These are phyloP conservation scores for Poeciliopsis retropinna DNA, from an alignment of 2,113 vertebrate species.

Conservation along the genomic window DNA sequence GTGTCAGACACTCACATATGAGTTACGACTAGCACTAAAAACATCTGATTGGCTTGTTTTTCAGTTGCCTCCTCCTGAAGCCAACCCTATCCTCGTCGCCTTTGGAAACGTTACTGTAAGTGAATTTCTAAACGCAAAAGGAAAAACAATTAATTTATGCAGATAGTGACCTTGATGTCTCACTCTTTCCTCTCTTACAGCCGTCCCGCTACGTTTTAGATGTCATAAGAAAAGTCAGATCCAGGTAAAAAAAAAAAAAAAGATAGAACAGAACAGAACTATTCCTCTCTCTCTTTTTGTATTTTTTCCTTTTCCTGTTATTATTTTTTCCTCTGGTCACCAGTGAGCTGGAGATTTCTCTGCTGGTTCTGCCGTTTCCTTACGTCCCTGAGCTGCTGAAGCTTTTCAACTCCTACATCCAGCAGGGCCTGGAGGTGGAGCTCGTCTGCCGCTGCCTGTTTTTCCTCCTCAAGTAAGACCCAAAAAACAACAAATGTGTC, in stretches of 20 bases:
- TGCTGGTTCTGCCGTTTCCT: constrained; percentile 93
- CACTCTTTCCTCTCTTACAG: constrained; percentile 70
- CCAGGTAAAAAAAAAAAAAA: constrained; percentile 83
- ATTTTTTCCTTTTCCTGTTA: not conserved
- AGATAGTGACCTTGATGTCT: not conserved
- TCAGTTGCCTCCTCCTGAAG: constrained; percentile 85
- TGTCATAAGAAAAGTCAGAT: constrained; percentile 92
- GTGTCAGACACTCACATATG: not conserved
- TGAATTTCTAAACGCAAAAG: constrained; percentile 3
- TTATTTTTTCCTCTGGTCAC: not conserved
- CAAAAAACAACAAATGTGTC: too few species aligned
- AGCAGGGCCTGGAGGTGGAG: constrained; percentile 86
- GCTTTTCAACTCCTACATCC: constrained; percentile 87
- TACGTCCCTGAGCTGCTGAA: constrained; percentile 89
- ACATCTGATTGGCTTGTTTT: constrained; percentile 40
- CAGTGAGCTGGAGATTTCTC: constrained; percentile 94
- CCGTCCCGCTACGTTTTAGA: constrained; percentile 89
- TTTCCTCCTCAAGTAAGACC: constrained; percentile 89
- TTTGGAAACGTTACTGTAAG: constrained; percentile 91
- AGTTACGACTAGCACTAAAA: not conserved
- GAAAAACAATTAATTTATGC: not conserved
- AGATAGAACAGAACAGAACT: not conserved
- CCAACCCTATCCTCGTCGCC: constrained; percentile 89
- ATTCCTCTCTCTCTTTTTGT: not conserved
- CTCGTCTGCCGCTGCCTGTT: constrained; percentile 94